Percentiles rank a stretch among this genome's conserved stretches.
Evolutionary conservation across 2,797 vertebrate genomes (phyloP).

Genomic region (Numenius phaeopus): DNA sequence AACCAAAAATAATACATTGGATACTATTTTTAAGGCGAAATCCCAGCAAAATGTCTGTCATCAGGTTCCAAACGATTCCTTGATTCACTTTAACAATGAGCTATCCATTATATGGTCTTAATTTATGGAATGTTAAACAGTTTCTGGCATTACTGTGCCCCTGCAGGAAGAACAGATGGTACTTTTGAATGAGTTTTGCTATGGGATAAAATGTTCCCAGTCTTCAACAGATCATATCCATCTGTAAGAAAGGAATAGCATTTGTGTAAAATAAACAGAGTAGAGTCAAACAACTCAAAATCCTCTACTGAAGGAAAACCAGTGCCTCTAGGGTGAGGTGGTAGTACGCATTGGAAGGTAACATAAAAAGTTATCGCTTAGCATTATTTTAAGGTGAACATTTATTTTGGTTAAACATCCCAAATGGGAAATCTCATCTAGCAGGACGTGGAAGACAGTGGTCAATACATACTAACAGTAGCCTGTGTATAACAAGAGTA

Average conservation of each 20-base stretch:
- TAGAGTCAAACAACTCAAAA: constrained; percentile 3
- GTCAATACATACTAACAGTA: not conserved
- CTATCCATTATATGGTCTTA: constrained; percentile 43
- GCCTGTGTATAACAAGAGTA: not conserved
- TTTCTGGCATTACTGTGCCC: constrained; percentile 59
- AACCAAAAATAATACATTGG: not conserved
- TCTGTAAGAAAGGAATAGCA: constrained; percentile 40
- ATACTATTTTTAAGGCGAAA: constrained; percentile 37
- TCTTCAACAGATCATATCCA: constrained; percentile 59
- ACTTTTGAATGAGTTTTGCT: constrained; percentile 61
- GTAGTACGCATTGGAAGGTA: not conserved
- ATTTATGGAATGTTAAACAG: constrained; percentile 70
- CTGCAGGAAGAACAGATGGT: constrained; percentile 73
- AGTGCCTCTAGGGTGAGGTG: not conserved
- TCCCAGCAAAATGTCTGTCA: constrained; percentile 20
- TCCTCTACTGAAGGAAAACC: not conserved
- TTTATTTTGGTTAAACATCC: not conserved
- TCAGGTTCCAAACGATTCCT: not conserved
- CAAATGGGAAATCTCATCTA: not conserved
- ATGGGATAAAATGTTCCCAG: constrained; percentile 58
- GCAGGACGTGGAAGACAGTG: not conserved
- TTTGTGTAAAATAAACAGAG: constrained; percentile 44
- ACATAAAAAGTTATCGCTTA: not conserved
- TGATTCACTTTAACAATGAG: constrained; percentile 22
- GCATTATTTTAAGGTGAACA: not conserved